A percentile compares a stretch with the other conserved stretches of the same genome.
Conservation (phyloP, 2,797 vertebrate species). For the Semaprochilodus insignis region DNA sequence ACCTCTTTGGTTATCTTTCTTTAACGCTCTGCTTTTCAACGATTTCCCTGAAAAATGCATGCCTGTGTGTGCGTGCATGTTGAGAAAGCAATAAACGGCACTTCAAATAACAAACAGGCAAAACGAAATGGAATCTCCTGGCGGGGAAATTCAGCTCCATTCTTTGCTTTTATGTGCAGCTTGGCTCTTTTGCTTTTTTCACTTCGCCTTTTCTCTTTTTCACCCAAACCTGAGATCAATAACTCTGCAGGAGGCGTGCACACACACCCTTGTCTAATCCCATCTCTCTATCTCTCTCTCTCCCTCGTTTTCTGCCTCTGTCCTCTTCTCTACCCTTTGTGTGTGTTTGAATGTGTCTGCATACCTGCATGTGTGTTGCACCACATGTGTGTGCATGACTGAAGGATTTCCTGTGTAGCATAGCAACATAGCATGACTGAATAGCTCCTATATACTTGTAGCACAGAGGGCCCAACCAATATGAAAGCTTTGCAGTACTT, state of each 20-base stretch:
- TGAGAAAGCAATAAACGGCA: constrained; percentile 62
- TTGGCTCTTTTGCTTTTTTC: constrained; percentile 65
- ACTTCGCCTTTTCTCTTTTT: constrained; percentile 58
- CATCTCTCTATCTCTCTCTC: constrained; percentile 61
- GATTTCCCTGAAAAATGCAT: constrained; percentile 1
- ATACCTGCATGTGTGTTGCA: constrained; percentile 46
- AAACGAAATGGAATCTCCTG: constrained; percentile 63
- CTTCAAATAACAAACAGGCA: constrained; percentile 64
- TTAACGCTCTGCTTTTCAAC: not conserved
- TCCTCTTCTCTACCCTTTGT: constrained; percentile 7
- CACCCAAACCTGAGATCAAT: constrained; percentile 74
- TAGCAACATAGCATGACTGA: constrained; percentile 46
- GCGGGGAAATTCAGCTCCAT: constrained; percentile 60
- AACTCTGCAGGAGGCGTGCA: constrained; percentile 67
- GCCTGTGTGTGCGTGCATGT: constrained; percentile 43
- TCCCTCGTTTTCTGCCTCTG: constrained; percentile 37
- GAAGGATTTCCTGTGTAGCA: not conserved
- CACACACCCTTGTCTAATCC: constrained; percentile 68
- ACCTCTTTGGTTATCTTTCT: constrained; percentile 1
- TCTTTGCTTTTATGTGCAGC: constrained; percentile 68
- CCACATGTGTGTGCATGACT: not conserved
- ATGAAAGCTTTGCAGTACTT: no score
- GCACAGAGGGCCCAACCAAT: no score
- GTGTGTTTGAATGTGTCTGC: constrained; percentile 57
- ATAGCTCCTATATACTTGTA: constrained; percentile 35